phyloP scores from a whole-genome alignment of 2,797 vertebrate genomes.

The Uromys caudimaculatus region DNA sequence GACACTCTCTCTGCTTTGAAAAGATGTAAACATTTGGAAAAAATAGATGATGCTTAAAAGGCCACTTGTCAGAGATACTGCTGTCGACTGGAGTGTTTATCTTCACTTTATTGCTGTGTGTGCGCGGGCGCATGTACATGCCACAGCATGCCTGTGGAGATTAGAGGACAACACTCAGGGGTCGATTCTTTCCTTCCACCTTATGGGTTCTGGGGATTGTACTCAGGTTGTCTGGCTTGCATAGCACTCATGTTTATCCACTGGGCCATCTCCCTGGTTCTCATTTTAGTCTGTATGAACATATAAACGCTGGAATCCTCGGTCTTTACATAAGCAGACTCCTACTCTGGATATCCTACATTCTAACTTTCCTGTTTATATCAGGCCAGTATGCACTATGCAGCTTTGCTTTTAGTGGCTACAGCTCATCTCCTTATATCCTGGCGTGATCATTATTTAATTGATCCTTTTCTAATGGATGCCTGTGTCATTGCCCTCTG shows the following conservation, averaged over 20 bases:
- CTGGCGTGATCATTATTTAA: background rate
- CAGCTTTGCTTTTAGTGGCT: background rate
- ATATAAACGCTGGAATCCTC: background rate
- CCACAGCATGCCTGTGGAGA: background rate
- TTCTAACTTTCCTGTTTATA: background rate
- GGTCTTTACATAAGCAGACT: background rate
- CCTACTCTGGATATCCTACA: background rate
- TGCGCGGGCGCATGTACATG: background rate
- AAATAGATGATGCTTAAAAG: background rate
- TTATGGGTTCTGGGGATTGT: background rate
- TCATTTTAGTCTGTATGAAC: background rate
- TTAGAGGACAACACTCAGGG: background rate
- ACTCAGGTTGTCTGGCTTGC: background rate
- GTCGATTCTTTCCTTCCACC: too few species aligned
- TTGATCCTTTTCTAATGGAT: background rate
- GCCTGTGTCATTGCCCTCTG: background rate
- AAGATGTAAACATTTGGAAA: constrained; percentile 2
- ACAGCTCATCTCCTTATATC: background rate
- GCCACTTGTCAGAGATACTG: background rate
- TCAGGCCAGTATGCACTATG: background rate
- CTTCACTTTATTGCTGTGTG: background rate
- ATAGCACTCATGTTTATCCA: background rate
- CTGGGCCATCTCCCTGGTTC: too few species aligned
- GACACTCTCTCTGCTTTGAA: background rate
- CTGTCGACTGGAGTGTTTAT: background rate